Evolutionary conservation across 1,140 invertebrate species (phyloP).

Genomic region (Cylas formicarius): DNA sequence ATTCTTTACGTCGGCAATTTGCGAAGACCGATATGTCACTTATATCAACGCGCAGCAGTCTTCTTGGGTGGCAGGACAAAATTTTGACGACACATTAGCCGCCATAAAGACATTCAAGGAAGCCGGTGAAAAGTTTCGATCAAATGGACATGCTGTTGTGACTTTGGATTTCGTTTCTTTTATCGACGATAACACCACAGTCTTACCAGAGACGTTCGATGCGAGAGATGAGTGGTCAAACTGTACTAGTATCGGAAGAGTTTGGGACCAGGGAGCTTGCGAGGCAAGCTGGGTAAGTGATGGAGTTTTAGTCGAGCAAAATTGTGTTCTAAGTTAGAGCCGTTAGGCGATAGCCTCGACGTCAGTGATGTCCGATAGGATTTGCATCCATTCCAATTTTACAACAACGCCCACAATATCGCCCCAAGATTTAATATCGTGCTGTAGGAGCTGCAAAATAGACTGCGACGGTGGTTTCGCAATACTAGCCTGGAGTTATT

Average conservation of each 20-base stretch:
- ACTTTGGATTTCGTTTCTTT: no score
- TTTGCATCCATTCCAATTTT: constrained; percentile 56
- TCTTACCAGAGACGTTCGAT: constrained; percentile 73
- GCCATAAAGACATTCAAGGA: no score
- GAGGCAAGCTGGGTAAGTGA: constrained; percentile 60
- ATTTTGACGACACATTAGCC: no score
- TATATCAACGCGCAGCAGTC: no score
- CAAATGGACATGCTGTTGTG: no score
- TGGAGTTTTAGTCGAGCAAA: neutral
- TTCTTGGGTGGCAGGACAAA: no score
- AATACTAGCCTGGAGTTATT: constrained; percentile 52
- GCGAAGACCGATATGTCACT: no score
- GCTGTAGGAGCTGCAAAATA: constrained; percentile 47
- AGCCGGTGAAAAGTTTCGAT: no score
- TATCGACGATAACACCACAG: neutral
- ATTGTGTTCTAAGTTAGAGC: no score
- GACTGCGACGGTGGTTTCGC: constrained; percentile 60
- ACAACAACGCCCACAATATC: constrained; percentile 49
- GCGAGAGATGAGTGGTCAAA: constrained; percentile 70
- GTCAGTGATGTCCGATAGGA: constrained; percentile 61
- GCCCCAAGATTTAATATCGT: constrained; percentile 56
- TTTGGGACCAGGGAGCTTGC: constrained; percentile 64
- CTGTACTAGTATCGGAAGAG: constrained; percentile 70
- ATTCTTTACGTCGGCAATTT: no score
- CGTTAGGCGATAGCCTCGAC: constrained; percentile 64